These are phyloP conservation scores for Drosophila nigrodunni DNA, from an alignment of 1,140 invertebrate genomes.

Conservation along the genomic window DNA sequence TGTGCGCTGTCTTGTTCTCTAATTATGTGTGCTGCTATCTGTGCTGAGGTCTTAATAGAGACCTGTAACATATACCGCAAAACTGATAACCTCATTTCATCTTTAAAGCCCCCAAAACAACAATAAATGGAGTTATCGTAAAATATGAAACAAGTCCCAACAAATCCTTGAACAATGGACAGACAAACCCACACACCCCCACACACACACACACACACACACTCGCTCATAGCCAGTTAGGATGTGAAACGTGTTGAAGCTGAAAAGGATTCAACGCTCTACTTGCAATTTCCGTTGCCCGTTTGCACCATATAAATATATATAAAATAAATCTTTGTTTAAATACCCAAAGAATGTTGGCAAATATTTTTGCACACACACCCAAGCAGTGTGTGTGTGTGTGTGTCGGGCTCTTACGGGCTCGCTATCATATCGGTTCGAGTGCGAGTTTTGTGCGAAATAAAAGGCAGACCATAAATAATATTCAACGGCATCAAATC, in stretches of 20 bases:
- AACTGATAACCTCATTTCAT: constrained; percentile 70
- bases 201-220: constrained; percentile 6
- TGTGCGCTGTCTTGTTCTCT: background rate
- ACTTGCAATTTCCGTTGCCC: constrained; percentile 78
- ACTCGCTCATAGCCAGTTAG: constrained; percentile 14
- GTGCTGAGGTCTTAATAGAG: constrained; percentile 33
- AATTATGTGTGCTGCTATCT: background rate
- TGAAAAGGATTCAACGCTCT: constrained; percentile 79
- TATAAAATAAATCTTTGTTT: constrained; percentile 82
- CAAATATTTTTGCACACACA: constrained; percentile 65
- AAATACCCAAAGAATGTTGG: constrained; percentile 81
- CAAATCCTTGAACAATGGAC: constrained; percentile 78
- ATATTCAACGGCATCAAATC: constrained; percentile 76
- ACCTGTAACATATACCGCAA: constrained; percentile 39
- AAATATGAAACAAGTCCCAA: constrained; percentile 78
- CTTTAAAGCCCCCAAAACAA: constrained; percentile 62
- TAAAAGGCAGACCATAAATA: constrained; percentile 76
- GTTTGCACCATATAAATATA: constrained; percentile 45
- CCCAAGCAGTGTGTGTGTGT: constrained; percentile 23
- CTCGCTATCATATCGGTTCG: constrained; percentile 37
- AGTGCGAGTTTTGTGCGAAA: constrained; percentile 43
- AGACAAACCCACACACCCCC: constrained; percentile 9
- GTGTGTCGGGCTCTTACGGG: constrained; percentile 59
- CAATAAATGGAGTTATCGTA: constrained; percentile 79
- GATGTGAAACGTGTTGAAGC: constrained; percentile 68